Base-by-base conservation (phyloP, 2,797 vertebrate genomes). In the Neosilurus mollespiculum region DNA sequence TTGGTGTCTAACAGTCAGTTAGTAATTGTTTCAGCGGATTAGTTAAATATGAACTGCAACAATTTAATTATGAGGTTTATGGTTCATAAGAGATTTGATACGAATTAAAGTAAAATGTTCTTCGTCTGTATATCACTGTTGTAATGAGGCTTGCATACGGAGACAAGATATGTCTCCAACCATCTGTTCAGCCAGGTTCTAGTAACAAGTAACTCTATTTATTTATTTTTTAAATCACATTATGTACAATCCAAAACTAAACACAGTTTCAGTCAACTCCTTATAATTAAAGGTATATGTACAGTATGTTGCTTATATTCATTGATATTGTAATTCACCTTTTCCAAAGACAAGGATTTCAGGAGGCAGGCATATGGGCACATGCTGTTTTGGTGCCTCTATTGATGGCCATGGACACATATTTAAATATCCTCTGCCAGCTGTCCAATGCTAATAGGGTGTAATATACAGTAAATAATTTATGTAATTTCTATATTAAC, bases 171-270 rank as follows among this genome's bases (percentile, higher is more conserved):
- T 81, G 64, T 77, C 20, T 62, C 10, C 71, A 37, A 53, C 84
- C 84, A 81, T 85, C 84, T 85, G 80, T 64, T 81, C 72, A 69
- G n/a, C 34, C 43, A 18, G n/a, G 61, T 64, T 84, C 59, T 26
- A 26, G 30, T 75, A 16, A 58, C 49, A 16, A 62, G 51, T 22
- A n/a, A 67, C 30, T 12, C 34, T 9, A 43, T 43, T 43, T 43
- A 43, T 43, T 43, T 43, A 43, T 43, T 20, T 37, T 67, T 61
- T 59, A 4, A 1, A 14, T 65, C 1, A 54, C 30, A 77, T 61
- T 66, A 53, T 51, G 61, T 78, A 10, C 58, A 61, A n/a, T 77
- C 11, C 37, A 77, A 15, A n/a, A 59, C 20, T n/a, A 8, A 43
- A 43, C 43, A 43, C 4, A 43, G 8, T 49, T 37, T 1, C 2